A percentile compares a stretch with the other conserved stretches of the same genome.
phyloP scores from a whole-genome alignment of 2,888 invertebrate genomes.

The Torymus tubicola region DNA sequence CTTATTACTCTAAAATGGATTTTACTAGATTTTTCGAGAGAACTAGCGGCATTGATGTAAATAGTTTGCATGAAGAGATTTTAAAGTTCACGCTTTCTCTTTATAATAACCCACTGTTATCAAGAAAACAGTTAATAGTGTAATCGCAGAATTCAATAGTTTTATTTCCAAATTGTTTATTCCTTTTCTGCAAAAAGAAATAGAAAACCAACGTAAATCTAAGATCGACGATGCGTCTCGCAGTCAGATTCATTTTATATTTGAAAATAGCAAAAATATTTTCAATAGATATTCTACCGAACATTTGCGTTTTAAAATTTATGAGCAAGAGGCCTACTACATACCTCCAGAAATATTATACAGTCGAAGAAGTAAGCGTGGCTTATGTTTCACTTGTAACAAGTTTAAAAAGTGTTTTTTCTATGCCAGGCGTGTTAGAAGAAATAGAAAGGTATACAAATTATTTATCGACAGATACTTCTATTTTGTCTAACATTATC shows the following conservation, averaged over 20 bases:
- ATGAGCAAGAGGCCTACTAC: conserved; percentile 25
- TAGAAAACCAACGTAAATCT: background rate
- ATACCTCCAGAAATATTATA: conserved; percentile 35
- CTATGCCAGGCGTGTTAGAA: conserved; percentile 42
- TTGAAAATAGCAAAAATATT: conserved; percentile 34
- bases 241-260: conserved; percentile 26
- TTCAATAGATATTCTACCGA: conserved; percentile 35
- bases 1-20: too few species aligned
- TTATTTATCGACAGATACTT: conserved; percentile 32
- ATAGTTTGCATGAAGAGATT: conserved; percentile 38
- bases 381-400: background rate
- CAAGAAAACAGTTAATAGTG: conserved; percentile 44
- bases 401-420: background rate
- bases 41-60: too few species aligned
- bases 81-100: conserved; percentile 38
- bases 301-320: conserved; percentile 44
- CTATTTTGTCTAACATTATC: conserved; percentile 24
- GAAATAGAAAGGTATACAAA: conserved; percentile 39
- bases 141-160: conserved; percentile 26
- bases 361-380: background rate
- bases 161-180: background rate
- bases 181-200: background rate
- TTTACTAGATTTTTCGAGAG: too few species aligned
- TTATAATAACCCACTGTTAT: conserved; percentile 47
- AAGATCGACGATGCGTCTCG: background rate